Conservation (phyloP, 2,113 vertebrate genomes). For the Patagioenas fasciata region DNA sequence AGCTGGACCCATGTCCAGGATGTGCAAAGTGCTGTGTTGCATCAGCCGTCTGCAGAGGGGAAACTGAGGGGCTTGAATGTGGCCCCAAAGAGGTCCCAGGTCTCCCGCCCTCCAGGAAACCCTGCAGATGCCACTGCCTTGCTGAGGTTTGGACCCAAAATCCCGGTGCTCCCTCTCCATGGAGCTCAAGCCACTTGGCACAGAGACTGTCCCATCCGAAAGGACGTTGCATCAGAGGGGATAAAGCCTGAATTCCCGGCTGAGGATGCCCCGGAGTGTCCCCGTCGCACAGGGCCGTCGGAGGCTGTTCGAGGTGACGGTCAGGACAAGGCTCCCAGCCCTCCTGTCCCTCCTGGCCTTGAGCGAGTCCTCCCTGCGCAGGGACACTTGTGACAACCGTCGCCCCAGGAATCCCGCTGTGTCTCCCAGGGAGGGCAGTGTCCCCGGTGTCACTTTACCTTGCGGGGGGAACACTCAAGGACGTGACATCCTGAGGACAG, state of each 20-base stretch:
- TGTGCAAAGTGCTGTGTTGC: accelerated
- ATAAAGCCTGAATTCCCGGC: neutral
- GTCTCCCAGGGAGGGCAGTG: neutral
- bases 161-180: accelerated
- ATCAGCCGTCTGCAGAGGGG: neutral
- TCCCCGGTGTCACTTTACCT: slow-evolving; percentile 44
- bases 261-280: neutral
- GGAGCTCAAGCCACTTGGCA: accelerated
- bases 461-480: neutral
- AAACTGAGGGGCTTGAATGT: neutral
- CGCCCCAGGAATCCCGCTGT: neutral
- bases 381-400: neutral
- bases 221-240: accelerated
- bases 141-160: neutral
- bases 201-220: neutral
- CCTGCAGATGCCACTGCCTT: neutral
- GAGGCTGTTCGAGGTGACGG: neutral
- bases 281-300: accelerated
- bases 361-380: neutral
- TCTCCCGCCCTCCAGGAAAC: neutral
- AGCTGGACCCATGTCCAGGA: accelerated
- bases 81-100: neutral
- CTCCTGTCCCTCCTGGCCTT: neutral
- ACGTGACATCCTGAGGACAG: neutral
- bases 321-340: neutral